These are phyloP conservation scores for Vidua macroura DNA, from an alignment of 2,113 vertebrate genomes.

Conservation along the genomic window DNA sequence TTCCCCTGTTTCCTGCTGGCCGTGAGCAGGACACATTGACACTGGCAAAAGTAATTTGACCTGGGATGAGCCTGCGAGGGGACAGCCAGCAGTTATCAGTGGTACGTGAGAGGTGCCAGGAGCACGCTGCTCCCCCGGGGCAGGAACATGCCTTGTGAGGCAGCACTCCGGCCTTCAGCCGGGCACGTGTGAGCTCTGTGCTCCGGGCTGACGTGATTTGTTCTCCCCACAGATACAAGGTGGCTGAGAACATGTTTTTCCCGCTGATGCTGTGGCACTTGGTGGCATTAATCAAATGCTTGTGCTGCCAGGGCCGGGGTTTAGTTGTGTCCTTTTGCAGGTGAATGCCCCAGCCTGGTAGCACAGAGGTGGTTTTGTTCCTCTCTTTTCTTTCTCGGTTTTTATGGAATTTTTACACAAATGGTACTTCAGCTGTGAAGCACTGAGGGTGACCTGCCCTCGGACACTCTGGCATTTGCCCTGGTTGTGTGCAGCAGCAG, in stretches of 20 bases:
- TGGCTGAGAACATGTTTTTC: not conserved
- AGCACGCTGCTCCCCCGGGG: not conserved
- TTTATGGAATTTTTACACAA: not conserved
- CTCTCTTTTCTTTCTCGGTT: not conserved
- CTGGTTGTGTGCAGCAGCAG: not conserved
- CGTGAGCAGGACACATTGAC: not conserved
- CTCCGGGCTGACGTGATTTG: not conserved
- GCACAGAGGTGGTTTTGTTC: not conserved
- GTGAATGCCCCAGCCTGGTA: not conserved
- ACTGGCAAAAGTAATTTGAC: constrained; percentile 80
- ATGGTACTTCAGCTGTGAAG: not conserved
- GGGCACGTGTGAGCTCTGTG: not conserved
- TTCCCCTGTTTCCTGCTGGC: not conserved
- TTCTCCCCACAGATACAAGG: not conserved
- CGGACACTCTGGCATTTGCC: not conserved
- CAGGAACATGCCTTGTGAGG: constrained; percentile 60
- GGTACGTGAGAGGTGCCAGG: constrained; percentile 69
- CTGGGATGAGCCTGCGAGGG: constrained; percentile 68
- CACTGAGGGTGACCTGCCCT: not conserved
- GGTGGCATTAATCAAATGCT: not conserved
- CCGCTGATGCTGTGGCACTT: not conserved
- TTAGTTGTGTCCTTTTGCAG: not conserved
- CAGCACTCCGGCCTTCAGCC: not conserved
- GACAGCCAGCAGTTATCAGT: constrained; percentile 72
- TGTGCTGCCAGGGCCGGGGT: not conserved